Percentiles rank a stretch among this genome's conserved stretches.
These are phyloP conservation scores for Salvator merianae DNA, from an alignment of 2,113 vertebrate genomes.

Conservation along the genomic window DNA sequence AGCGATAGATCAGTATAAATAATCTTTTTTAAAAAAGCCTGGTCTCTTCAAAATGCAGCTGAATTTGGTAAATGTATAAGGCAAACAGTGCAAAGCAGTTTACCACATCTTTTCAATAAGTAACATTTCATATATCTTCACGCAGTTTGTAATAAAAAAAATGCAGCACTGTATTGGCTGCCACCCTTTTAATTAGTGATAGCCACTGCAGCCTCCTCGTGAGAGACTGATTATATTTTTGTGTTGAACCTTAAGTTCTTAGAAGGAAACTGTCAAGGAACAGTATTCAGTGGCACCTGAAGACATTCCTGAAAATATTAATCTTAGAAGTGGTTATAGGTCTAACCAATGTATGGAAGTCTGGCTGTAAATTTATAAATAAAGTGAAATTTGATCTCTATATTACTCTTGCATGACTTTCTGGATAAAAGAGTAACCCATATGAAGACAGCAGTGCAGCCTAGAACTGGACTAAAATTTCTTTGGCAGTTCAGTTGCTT, in stretches of 20 bases:
- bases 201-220: not conserved
- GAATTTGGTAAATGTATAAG: not conserved
- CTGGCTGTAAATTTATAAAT: not conserved
- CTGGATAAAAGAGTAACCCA: not conserved
- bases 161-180: not conserved
- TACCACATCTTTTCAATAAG: not conserved
- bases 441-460: not conserved
- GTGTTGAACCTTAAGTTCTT: not conserved
- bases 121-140: not conserved
- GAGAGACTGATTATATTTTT: not conserved
- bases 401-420: not conserved
- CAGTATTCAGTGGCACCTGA: not conserved
- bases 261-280: not conserved
- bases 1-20: not conserved
- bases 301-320: not conserved
- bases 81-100: no score
- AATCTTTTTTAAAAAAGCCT: not conserved
- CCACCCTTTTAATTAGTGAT: not conserved
- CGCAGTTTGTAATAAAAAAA: not conserved
- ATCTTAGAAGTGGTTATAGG: not conserved
- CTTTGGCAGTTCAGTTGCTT: not conserved
- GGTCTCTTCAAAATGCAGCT: not conserved
- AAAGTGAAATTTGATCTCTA: not conserved
- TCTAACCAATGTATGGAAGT: not conserved
- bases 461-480: not conserved